These are phyloP conservation scores for Ceyx cyanopectus DNA, from an alignment of 2,113 vertebrate species.

Conservation along the genomic window DNA sequence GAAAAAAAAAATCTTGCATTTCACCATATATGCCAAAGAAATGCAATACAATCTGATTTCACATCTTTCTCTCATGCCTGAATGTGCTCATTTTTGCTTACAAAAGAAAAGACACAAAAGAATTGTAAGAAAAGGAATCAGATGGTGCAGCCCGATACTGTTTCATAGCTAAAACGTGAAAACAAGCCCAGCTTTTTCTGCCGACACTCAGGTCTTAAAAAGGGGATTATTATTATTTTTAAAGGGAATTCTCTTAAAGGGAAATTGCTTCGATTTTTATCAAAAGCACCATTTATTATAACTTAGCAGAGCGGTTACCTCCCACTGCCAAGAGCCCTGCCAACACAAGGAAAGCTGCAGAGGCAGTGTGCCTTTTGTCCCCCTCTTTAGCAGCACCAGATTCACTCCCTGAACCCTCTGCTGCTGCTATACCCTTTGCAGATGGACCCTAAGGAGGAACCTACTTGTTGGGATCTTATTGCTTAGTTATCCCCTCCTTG, in stretches of 20 bases:
- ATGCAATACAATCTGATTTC: constrained; percentile 73
- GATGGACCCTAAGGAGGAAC: neutral
- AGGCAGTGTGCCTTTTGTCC: accelerated
- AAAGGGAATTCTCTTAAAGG: constrained; percentile 55
- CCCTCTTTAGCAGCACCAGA: neutral
- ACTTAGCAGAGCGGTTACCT: neutral
- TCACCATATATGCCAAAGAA: constrained; percentile 49
- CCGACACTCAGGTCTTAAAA: constrained; percentile 8
- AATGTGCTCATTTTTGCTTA: constrained; percentile 74
- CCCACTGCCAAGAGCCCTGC: accelerated
- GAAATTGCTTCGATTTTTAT: neutral
- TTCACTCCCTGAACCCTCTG: neutral
- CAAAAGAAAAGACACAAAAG: constrained; percentile 73
- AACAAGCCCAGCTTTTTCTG: constrained; percentile 61
- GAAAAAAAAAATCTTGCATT: constrained; percentile 24
- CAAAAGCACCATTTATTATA: constrained; percentile 11
- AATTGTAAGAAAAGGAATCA: constrained; percentile 72
- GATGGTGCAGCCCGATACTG: constrained; percentile 63
- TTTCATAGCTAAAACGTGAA: constrained; percentile 60
- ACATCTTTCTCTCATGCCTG: constrained; percentile 57
- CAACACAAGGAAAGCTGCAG: neutral
- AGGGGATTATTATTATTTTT: constrained; percentile 52
- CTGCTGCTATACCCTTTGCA: neutral
- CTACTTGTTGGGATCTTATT: neutral
- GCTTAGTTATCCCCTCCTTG: neutral